Evolutionary conservation across 35 echinoderm and acorn worm genomes (phyloP).

Genomic region (Nesometra sesokonis): DNA sequence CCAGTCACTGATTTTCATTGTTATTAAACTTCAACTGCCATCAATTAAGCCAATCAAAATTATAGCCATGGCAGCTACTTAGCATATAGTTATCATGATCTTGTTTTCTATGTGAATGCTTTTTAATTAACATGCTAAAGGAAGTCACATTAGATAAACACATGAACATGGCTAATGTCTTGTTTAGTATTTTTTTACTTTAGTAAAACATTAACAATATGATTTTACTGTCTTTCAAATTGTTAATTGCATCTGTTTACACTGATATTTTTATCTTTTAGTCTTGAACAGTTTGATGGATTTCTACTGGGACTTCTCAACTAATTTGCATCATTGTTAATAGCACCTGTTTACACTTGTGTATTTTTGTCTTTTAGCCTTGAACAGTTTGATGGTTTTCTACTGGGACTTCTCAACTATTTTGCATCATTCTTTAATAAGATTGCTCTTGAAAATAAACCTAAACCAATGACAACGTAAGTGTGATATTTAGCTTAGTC

Average conservation of each 20-base stretch:
- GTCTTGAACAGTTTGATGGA: conserved; percentile 84
- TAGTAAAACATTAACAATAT: no score
- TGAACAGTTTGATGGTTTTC: conserved; percentile 89
- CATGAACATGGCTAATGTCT: no score
- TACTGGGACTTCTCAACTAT: conserved; percentile 80
- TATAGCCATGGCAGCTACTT: no score
- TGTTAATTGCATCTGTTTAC: not conserved
- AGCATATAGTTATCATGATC: no score
- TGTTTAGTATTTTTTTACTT: no score
- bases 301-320: conserved; percentile 80
- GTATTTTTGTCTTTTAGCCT: conserved; percentile 39
- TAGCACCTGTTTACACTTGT: not conserved
- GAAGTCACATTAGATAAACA: no score
- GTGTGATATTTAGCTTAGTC: not conserved
- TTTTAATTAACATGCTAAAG: no score
- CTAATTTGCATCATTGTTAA: conserved; percentile 53
- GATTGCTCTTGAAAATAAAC: conserved; percentile 60
- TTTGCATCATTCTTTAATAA: conserved; percentile 93
- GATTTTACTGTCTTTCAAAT: not conserved
- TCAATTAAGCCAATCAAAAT: no score
- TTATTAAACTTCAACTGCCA: no score
- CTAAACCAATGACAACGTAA: conserved; percentile 97
- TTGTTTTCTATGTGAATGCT: no score
- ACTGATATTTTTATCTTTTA: conserved; percentile 22
- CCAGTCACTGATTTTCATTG: no score